Percentiles rank a stretch among this genome's conserved stretches.
These are phyloP conservation scores for Spongia lamella DNA, from an alignment of 37 sponge, comb jelly and placozoan genomes.

Conservation along the genomic window DNA sequence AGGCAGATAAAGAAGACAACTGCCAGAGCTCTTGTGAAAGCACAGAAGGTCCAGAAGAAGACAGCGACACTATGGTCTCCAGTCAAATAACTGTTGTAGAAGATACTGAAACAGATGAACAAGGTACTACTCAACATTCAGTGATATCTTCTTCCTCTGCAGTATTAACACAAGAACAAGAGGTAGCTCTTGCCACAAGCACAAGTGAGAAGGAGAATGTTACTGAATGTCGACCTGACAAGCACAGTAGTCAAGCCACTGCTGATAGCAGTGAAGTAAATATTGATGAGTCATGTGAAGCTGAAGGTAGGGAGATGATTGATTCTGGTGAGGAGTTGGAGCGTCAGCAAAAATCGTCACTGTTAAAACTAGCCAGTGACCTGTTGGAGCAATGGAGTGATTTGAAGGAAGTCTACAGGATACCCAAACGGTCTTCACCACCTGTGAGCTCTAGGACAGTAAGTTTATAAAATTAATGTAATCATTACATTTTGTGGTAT, in stretches of 20 bases:
- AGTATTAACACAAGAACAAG: no score
- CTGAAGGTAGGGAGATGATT: not conserved
- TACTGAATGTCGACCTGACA: no score
- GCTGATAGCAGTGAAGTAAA: not conserved
- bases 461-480: no score
- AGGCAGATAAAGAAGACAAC: no score
- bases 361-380: constrained; percentile 30
- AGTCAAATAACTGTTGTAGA: constrained; percentile 13
- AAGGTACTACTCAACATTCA: not conserved
- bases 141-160: no score
- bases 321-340: not conserved
- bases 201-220: no score
- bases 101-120: constrained; percentile 14
- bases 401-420: constrained; percentile 83
- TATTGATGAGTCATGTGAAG: not conserved
- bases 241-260: no score
- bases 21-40: no score
- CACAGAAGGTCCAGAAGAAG: not conserved
- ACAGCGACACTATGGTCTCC: not conserved
- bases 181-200: no score
- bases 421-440: constrained; percentile 68
- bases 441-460: not conserved
- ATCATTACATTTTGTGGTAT: no score
- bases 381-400: constrained; percentile 69
- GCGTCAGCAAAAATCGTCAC: not conserved